phyloP scores from a whole-genome alignment of 2,888 invertebrate species.

The Apamea anceps region DNA sequence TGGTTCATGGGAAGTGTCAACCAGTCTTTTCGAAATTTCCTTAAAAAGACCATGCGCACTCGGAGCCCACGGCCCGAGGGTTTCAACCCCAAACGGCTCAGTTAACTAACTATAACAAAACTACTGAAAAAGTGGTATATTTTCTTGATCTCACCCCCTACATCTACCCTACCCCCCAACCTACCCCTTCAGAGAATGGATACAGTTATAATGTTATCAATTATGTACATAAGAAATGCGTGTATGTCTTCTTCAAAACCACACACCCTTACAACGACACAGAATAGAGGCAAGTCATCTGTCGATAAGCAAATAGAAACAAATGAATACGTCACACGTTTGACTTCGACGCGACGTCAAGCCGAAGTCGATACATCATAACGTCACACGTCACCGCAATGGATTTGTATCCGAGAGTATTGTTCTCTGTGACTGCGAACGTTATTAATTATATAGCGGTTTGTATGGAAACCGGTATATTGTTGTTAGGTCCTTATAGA shows the following conservation, averaged over 20 bases:
- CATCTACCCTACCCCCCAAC: not conserved
- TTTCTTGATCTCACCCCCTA: not conserved
- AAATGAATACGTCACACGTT: conserved; percentile 60
- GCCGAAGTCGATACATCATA: conserved; percentile 57
- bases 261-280: not conserved
- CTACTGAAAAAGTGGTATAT: not conserved
- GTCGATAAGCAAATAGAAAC: conserved; percentile 47
- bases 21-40: no score
- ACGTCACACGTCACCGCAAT: conserved; percentile 42
- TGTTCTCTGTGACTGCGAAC: conserved; percentile 36
- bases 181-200: not conserved
- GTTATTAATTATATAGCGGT: conserved; percentile 51
- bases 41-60: no score
- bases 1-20: no score
- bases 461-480: conserved; percentile 12
- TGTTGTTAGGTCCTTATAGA: not conserved
- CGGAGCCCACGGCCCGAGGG: no score
- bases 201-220: not conserved
- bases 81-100: no score
- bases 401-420: conserved; percentile 49
- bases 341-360: conserved; percentile 50
- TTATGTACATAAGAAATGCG: not conserved
- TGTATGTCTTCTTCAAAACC: not conserved
- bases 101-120: not conserved
- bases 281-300: conserved; percentile 47